Evolutionary conservation across 2,888 invertebrate species (phyloP), one percentile per base, ranked within the genome.

Genomic region (Agriopis aurantiaria): DNA sequence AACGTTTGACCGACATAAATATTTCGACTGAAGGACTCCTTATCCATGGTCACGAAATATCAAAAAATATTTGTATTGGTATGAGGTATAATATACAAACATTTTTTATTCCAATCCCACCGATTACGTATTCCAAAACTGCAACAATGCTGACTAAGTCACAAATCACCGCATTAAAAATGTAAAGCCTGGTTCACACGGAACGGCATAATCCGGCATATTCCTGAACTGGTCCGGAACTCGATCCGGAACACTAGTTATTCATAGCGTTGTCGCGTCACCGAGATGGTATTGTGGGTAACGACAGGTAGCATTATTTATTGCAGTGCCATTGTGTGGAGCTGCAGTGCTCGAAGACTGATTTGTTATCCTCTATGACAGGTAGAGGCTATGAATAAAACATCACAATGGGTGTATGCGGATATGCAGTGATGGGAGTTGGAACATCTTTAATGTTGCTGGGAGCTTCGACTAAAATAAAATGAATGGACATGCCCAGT

Each of bases 221-320:
- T 67, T 57, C 66, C 53, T 56, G 60, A 40, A 23, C 56, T 43
- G 33, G 52, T 53, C 67, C 69, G 69, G 69, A 65, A 55, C 59
- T 43, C 56, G 51, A 53, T 8, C 58, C 71, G 67, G 63, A 67
- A 65, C 71, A 77, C 77, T 75, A 77, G 77, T 75, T 77, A 77
- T 77, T 77, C 77, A 75, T 75, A 71, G 73, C 72, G 60, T 68
- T 74, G 75, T 71, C 77, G 73, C 75, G 72, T 77, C 77, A 74
- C 65, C 68, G 75, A 75, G 72, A 75, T 73, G 77, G 77, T 72
- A 77, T 77, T 72, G 77, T 75, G 74, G 74, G 74, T 75, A 77
- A 73, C 75, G 77, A 77, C 77, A 77, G 77, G 75, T 75, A 74
- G 75, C 77, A 75, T 75, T 77, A 77, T 77, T 77, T 77, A 77